These are phyloP conservation scores for Hyposoter dolosus DNA, from an alignment of 2,888 invertebrate genomes.

Conservation along the genomic window DNA sequence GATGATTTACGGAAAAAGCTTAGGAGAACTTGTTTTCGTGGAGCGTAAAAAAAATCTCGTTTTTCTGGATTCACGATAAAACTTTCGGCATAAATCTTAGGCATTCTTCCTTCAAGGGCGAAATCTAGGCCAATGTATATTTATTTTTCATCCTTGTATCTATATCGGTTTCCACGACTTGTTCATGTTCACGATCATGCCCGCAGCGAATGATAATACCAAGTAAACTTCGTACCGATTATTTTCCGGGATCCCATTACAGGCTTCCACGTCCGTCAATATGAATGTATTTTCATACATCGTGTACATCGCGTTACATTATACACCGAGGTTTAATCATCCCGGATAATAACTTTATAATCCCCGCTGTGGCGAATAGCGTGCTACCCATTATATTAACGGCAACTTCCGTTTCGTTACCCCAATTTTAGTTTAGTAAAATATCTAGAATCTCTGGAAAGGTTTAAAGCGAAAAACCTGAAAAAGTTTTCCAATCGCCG, in stretches of 20 bases:
- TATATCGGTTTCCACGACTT: slow-evolving; percentile 22
- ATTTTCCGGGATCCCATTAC: slow-evolving; percentile 17
- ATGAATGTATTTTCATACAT: slow-evolving; percentile 11
- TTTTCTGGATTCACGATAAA: slow-evolving; percentile 26
- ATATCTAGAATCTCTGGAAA: neutral
- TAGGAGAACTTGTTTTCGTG: neutral
- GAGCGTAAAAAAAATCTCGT: neutral
- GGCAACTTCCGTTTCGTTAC: neutral
- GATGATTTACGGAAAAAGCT: neutral
- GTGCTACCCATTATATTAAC: neutral
- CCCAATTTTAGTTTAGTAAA: neutral
- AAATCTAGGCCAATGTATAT: slow-evolving; percentile 60
- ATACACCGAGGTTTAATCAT: slow-evolving; percentile 28
- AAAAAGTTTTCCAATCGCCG: neutral
- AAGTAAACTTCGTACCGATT: slow-evolving; percentile 21
- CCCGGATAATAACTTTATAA: slow-evolving; percentile 35
- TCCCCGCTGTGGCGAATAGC: slow-evolving; percentile 11
- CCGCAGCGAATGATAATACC: slow-evolving; percentile 1
- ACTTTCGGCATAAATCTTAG: slow-evolving; percentile 54
- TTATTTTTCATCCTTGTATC: slow-evolving; percentile 52
- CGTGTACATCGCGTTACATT: slow-evolving; percentile 4
- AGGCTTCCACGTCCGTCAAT: neutral
- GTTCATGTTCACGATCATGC: slow-evolving; percentile 11
- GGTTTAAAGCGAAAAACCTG: neutral
- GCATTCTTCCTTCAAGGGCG: neutral